Evolutionary conservation across 2,888 invertebrate species (phyloP), one percentile per base, ranked within the genome.

Genomic region (Apodemia zela): DNA sequence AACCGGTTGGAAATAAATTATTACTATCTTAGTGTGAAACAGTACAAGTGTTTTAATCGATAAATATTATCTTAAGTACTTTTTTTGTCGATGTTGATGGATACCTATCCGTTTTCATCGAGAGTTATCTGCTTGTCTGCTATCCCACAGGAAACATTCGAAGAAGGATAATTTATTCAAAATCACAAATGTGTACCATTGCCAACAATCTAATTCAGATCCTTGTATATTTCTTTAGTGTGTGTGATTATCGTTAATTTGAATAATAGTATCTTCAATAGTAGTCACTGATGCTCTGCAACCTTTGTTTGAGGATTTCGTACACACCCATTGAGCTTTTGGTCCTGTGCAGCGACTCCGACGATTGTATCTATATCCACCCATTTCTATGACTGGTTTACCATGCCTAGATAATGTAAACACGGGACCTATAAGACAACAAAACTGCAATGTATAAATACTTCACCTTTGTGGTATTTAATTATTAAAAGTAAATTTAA

Each of bases 201-300:
- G 45, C 15, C 47, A 47, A 17, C 47, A 42, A n/a, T 42, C 15
- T 42, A n/a, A n/a, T 42, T 15, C 15, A 42, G 8, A 47, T 45
- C 7, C n/a, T 47, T 17, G 3, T 47, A 17, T 47, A n/a, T 3
- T 3, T 47, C 17, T 47, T 47, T 17, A 63, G n/a, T 63, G 59
- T 7, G 21, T 59, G 59, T 63, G 63, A 10, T 18, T 35, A 17
- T 47, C 21, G 2, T 47, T 63, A 18, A 49, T 73, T 64, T 68
- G 74, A 60, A 76, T 69, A 65, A 83, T 79, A 65, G 69, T 64
- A 38, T 75, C 59, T 15, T 77, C 72, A 0, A 73, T 5, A 1
- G 78, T 79, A 35, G 65, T 63, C n/a, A 79, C 49, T 2, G 68
- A 60, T 7, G 78, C 76, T 11, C 73, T 69, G 60, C 81, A 80